phyloP scores from a whole-genome alignment of 2,888 invertebrate species.

The Eristalis intricaria region DNA sequence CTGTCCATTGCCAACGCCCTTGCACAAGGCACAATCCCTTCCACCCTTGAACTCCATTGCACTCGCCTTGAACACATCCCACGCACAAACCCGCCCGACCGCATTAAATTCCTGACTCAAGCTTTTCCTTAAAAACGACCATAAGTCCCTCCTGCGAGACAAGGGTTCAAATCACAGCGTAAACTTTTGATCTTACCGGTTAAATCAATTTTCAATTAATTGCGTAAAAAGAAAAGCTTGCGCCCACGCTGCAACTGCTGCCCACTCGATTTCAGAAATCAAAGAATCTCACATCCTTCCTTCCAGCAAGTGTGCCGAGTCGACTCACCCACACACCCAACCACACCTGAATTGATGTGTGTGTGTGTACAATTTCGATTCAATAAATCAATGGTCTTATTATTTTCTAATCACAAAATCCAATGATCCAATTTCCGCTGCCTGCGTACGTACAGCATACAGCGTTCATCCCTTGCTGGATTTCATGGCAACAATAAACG shows the following conservation, averaged over 20 bases:
- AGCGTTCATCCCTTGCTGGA: neutral
- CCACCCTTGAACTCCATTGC: neutral
- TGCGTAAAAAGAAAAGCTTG: neutral
- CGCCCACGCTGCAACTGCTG: neutral
- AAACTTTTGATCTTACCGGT: neutral
- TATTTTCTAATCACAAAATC: neutral
- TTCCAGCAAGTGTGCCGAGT: neutral
- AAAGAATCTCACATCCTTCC: neutral
- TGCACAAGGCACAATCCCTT: too few relatives aligned
- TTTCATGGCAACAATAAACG: neutral
- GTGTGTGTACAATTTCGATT: neutral
- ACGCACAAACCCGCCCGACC: neutral
- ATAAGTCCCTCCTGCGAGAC: neutral
- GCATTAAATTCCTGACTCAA: too few relatives aligned
- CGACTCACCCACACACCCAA: neutral
- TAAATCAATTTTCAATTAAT: neutral
- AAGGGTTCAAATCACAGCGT: neutral
- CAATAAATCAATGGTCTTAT: conserved; percentile 7
- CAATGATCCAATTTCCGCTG: conserved; percentile 1
- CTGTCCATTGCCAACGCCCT: neutral
- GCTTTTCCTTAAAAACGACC: neutral
- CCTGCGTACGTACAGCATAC: neutral
- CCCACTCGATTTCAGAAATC: neutral
- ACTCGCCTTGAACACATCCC: neutral
- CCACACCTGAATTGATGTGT: neutral